phyloP scores from a whole-genome alignment of 2,888 invertebrate genomes.

The Tortrix viridana region DNA sequence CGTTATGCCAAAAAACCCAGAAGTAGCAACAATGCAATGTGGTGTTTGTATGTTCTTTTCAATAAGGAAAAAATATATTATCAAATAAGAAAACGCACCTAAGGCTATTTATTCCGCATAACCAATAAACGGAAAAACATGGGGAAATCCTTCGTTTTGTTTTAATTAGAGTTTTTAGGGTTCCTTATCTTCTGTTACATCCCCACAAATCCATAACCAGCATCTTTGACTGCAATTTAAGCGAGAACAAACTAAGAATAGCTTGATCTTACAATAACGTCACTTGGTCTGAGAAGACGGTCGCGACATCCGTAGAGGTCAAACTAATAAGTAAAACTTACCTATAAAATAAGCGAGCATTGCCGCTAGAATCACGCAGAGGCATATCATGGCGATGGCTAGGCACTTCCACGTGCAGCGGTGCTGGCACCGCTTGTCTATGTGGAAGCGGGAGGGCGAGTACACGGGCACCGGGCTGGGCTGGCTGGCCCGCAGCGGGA shows the following conservation, averaged over 20 bases:
- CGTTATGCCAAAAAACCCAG: no score
- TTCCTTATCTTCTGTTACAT: no score
- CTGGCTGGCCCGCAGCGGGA: conserved; percentile 92
- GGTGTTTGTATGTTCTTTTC: no score
- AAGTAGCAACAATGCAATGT: no score
- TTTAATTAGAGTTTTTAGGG: no score
- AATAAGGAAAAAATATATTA: no score
- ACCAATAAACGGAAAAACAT: no score
- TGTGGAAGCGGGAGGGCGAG: conserved; percentile 96
- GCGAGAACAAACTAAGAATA: conserved; percentile 11
- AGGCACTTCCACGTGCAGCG: conserved; percentile 98
- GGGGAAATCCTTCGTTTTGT: no score
- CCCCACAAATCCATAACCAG: background rate
- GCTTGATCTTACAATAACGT: conserved; percentile 14
- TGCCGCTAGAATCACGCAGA: conserved; percentile 95
- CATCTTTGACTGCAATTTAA: background rate
- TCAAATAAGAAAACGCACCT: no score
- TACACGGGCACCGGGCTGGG: conserved; percentile 90
- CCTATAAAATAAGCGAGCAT: conserved; percentile 98
- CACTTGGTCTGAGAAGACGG: conserved; percentile 20
- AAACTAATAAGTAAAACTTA: conserved; percentile 76
- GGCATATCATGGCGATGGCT: conserved; percentile 95
- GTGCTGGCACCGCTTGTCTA: conserved; percentile 96
- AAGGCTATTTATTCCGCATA: no score
- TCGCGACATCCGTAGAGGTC: conserved; percentile 17